A percentile compares a stretch with the other conserved stretches of the same genome.
Conservation (phyloP, 2,113 vertebrate genomes). For the Poeciliopsis occidentalis region DNA sequence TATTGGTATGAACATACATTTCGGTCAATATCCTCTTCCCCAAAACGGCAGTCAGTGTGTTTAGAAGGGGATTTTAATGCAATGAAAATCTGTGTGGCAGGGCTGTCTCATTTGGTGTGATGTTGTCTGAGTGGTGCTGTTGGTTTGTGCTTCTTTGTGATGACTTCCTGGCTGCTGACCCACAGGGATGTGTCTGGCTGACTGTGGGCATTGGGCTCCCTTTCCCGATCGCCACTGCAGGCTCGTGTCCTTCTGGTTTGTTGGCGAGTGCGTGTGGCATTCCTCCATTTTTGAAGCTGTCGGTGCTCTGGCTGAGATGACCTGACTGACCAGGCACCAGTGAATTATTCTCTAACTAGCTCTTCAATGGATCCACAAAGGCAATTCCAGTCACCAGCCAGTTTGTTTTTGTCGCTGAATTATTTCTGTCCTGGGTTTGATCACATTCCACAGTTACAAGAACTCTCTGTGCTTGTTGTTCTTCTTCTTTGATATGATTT, state of each 20-base stretch:
- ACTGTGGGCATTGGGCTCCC: no score
- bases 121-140: not conserved
- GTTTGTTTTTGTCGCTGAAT: not conserved
- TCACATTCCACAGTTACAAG: not conserved
- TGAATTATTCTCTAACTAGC: not conserved
- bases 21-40: no score
- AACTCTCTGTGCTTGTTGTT: not conserved
- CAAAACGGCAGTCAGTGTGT: no score
- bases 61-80: no score
- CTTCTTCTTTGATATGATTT: not conserved
- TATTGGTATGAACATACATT: no score
- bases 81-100: no score
- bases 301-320: no score
- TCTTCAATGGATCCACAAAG: not conserved
- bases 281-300: not conserved
- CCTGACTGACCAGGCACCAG: no score
- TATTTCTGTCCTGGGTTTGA: not conserved
- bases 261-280: not conserved
- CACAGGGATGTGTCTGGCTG: not conserved
- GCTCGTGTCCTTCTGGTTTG: not conserved
- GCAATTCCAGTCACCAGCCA: not conserved
- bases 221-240: not conserved
- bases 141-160: not conserved
- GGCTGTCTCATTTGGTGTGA: not conserved
- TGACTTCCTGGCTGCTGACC: not conserved